phyloP scores from a whole-genome alignment of 1,140 invertebrate genomes.

The Atta texana region DNA sequence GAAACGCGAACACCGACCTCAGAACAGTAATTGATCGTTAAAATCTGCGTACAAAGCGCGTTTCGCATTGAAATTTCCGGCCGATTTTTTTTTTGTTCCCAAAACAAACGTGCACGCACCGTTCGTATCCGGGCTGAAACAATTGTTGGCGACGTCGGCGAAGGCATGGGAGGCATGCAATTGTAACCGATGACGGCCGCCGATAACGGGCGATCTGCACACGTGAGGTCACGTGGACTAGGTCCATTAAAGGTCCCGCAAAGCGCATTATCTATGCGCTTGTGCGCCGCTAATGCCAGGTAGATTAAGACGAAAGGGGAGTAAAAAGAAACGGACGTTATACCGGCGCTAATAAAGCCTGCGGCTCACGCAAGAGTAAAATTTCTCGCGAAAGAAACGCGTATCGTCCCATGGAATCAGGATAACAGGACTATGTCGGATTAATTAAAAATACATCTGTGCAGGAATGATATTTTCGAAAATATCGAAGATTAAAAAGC shows the following conservation, averaged over 20 bases:
- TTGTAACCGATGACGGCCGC: slow-evolving; percentile 40
- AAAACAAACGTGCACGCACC: slow-evolving; percentile 42
- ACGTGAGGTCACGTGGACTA: slow-evolving; percentile 63
- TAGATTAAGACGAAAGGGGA: slow-evolving; percentile 52
- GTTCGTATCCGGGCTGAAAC: slow-evolving; percentile 50
- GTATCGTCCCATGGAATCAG: neutral
- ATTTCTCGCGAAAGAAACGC: neutral
- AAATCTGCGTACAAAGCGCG: slow-evolving; percentile 41
- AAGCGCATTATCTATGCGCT: slow-evolving; percentile 48
- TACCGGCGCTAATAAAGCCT: slow-evolving; percentile 31
- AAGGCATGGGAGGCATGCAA: neutral
- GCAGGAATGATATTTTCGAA: neutral
- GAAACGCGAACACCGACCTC: neutral
- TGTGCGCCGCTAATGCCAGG: slow-evolving; percentile 43
- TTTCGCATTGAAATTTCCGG: slow-evolving; percentile 54
- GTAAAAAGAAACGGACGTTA: slow-evolving; percentile 51
- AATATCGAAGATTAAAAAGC: slow-evolving; percentile 8
- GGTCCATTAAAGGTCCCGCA: slow-evolving; percentile 52
- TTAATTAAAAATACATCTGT: slow-evolving; percentile 26
- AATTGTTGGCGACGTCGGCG: slow-evolving; percentile 35
- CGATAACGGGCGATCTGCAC: slow-evolving; percentile 46
- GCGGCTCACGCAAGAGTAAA: slow-evolving; percentile 17
- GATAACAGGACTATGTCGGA: slow-evolving; percentile 19
- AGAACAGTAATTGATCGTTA: slow-evolving; percentile 37
- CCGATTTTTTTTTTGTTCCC: slow-evolving; percentile 25